phyloP scores from a whole-genome alignment of 2,797 vertebrate species.

The Falco peregrinus region DNA sequence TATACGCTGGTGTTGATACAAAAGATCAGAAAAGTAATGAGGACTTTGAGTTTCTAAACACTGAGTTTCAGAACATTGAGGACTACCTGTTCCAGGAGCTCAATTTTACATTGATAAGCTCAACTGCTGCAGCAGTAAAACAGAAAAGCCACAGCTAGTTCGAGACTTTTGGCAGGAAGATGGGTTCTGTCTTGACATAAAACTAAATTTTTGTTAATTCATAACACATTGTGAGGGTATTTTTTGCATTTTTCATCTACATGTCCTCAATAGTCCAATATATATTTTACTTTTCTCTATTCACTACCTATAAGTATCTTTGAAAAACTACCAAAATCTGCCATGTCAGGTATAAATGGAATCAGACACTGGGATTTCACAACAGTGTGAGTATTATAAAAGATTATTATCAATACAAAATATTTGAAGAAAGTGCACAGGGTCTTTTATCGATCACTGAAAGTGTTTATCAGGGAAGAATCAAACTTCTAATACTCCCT shows the following conservation, averaged over 20 bases:
- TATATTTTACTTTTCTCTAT: background rate
- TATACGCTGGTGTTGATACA: background rate
- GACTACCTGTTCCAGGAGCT: background rate
- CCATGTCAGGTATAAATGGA: background rate
- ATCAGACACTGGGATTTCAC: background rate
- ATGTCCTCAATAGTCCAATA: background rate
- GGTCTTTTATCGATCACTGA: background rate
- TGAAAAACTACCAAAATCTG: background rate
- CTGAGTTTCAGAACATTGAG: background rate
- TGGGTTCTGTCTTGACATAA: background rate
- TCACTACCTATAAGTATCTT: background rate
- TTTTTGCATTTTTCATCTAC: background rate
- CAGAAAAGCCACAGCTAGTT: background rate
- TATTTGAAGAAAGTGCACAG: background rate
- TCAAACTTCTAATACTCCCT: background rate
- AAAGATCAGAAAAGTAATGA: background rate
- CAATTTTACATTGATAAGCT: background rate
- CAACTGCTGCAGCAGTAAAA: background rate
- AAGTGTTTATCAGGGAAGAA: background rate
- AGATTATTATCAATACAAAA: background rate
- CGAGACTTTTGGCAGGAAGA: background rate
- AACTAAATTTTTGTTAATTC: background rate
- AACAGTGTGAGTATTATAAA: background rate
- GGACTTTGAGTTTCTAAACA: background rate
- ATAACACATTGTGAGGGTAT: background rate